phyloP scores from a whole-genome alignment of 2,888 invertebrate species.

The Nyleta sp. region DNA sequence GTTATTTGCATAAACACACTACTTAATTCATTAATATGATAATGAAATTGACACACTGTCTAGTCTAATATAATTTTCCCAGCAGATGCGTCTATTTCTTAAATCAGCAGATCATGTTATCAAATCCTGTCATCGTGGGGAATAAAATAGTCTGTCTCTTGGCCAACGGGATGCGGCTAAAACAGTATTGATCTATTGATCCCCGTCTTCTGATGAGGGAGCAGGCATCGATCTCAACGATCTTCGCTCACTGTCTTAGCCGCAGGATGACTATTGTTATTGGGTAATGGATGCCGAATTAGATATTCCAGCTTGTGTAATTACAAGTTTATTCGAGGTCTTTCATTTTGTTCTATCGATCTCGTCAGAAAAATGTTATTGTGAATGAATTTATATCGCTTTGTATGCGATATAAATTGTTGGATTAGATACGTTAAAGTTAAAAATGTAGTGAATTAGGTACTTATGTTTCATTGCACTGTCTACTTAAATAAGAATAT shows the following conservation, averaged over 20 bases:
- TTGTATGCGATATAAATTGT: slow-evolving; percentile 12
- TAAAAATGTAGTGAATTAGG: background rate
- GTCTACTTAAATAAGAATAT: slow-evolving; percentile 12
- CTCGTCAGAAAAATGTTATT: background rate
- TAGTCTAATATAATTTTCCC: slow-evolving; percentile 3
- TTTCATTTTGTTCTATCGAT: slow-evolving; percentile 3
- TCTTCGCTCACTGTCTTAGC: slow-evolving; percentile 21
- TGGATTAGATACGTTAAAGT: slow-evolving; percentile 1
- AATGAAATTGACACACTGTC: slow-evolving; percentile 3
- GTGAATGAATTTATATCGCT: slow-evolving; percentile 17
- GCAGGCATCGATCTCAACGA: slow-evolving; percentile 43
- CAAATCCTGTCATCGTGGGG: slow-evolving; percentile 15
- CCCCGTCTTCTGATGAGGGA: slow-evolving; percentile 31
- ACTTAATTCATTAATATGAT: background rate
- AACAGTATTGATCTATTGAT: slow-evolving; percentile 43
- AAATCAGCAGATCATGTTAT: slow-evolving; percentile 16
- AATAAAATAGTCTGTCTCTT: slow-evolving; percentile 25
- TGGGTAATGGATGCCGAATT: slow-evolving; percentile 32
- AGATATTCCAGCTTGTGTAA: slow-evolving; percentile 33
- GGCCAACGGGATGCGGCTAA: slow-evolving; percentile 14
- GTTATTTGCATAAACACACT: no score
- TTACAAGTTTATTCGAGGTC: slow-evolving; percentile 22
- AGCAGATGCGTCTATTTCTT: slow-evolving; percentile 25
- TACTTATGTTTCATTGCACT: slow-evolving; percentile 2
- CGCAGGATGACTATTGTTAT: slow-evolving; percentile 49